phyloP scores from a whole-genome alignment of 2,888 invertebrate species.

The Steromphala cineraria region DNA sequence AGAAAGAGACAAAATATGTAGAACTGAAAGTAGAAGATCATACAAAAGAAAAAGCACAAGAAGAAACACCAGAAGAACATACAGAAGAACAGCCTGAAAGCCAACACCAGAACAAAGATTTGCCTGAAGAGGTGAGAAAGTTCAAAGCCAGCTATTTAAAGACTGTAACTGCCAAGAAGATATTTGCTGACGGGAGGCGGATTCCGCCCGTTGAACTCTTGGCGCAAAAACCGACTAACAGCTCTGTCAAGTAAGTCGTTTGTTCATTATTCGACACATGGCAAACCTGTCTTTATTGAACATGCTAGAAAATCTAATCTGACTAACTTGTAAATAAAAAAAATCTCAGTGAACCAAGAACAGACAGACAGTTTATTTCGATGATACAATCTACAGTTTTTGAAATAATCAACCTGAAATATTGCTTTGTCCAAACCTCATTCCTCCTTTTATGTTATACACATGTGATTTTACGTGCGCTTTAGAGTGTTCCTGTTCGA shows the following conservation, averaged over 20 bases:
- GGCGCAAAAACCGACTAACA: conserved; percentile 65
- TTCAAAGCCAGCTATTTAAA: conserved; percentile 60
- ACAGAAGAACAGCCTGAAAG: no score
- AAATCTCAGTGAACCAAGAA: no score
- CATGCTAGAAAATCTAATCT: neutral
- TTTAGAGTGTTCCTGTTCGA: conserved; percentile 67
- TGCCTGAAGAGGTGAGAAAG: conserved; percentile 52
- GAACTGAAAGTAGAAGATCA: neutral
- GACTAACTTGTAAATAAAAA: neutral
- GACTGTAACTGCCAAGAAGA: conserved; percentile 60
- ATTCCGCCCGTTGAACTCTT: conserved; percentile 67
- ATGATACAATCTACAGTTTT: no score
- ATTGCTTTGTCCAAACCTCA: no score
- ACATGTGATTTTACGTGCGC: neutral
- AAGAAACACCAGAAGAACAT: neutral
- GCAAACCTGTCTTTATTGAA: neutral
- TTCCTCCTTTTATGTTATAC: neutral
- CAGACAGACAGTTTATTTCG: no score
- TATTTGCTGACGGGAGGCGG: conserved; percentile 65
- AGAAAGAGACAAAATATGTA: neutral
- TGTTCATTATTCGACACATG: no score
- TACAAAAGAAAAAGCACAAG: neutral
- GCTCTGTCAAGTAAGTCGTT: conserved; percentile 59
- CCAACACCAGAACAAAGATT: neutral
- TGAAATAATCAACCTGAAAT: no score